Conservation (phyloP, 2,113 vertebrate genomes). For the Pavo muticus region DNA sequence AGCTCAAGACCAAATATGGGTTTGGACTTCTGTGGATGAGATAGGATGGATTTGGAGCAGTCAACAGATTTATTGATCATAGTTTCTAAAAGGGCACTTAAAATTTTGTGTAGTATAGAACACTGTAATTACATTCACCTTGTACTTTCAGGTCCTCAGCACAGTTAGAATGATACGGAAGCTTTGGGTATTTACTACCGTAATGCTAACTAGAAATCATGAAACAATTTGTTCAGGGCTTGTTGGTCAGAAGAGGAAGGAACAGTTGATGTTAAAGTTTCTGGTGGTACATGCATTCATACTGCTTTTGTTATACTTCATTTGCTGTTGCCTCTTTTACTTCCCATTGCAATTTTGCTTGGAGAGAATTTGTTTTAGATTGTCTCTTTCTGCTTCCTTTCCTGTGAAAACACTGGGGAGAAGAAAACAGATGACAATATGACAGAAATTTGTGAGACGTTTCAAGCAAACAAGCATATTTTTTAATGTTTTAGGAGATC, state of each 20-base stretch:
- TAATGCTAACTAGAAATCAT: not conserved
- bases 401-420: not conserved
- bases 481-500: not conserved
- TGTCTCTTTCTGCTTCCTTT: conserved; percentile 14
- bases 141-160: not conserved
- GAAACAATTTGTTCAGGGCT: not conserved
- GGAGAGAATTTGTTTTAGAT: not conserved
- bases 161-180: rapidly evolving
- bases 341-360: not conserved
- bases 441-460: not conserved
- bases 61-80: not conserved
- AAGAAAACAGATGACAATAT: not conserved
- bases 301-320: not conserved
- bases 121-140: rapidly evolving
- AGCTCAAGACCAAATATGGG: not conserved
- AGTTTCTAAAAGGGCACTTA: not conserved
- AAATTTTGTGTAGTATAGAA: not conserved
- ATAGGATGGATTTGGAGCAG: not conserved
- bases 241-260: not conserved
- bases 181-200: not conserved
- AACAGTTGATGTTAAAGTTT: not conserved
- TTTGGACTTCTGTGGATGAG: not conserved
- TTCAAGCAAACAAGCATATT: not conserved
- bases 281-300: not conserved
- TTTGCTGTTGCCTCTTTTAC: not conserved